Conservation (phyloP, 1,140 invertebrate species). For the Euura saliciscinereae region DNA sequence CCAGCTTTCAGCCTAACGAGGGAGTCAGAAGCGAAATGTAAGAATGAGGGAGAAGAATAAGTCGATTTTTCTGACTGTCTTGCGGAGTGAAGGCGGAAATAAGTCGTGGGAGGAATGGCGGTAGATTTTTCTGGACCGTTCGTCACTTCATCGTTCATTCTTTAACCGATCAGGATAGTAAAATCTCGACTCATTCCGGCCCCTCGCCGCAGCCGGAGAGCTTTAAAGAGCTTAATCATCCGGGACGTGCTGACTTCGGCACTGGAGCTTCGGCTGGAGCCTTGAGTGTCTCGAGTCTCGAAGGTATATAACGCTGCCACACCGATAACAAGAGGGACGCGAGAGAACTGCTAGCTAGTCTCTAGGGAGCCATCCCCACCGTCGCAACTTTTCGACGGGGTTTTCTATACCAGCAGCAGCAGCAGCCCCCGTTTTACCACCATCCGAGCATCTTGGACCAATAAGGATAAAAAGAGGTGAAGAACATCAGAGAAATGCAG, state of each 20-base stretch:
- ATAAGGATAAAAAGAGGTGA: not conserved
- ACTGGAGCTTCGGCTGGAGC: too few relatives aligned
- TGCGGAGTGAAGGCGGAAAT: too few relatives aligned
- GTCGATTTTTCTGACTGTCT: too few relatives aligned
- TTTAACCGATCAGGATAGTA: not conserved
- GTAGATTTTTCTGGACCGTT: not conserved
- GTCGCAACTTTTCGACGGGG: too few relatives aligned
- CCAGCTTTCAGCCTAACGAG: too few relatives aligned
- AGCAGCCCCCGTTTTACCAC: not conserved
- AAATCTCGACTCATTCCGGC: not conserved
- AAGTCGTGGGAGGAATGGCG: too few relatives aligned
- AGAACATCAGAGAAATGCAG: not conserved
- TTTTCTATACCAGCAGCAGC: not conserved
- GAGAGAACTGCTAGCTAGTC: not conserved
- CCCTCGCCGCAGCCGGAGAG: not conserved
- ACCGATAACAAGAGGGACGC: constrained; percentile 6
- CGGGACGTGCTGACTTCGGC: constrained; percentile 3
- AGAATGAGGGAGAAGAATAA: too few relatives aligned
- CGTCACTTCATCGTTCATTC: not conserved
- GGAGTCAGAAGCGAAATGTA: too few relatives aligned
- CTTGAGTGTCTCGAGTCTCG: constrained; percentile 4
- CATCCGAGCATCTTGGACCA: not conserved
- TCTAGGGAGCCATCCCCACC: constrained; percentile 3
- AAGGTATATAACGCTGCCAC: constrained; percentile 6
- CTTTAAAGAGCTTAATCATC: constrained; percentile 5